These are phyloP conservation scores for Adelphocoris suturalis DNA, from an alignment of 2,888 invertebrate species.

Conservation along the genomic window DNA sequence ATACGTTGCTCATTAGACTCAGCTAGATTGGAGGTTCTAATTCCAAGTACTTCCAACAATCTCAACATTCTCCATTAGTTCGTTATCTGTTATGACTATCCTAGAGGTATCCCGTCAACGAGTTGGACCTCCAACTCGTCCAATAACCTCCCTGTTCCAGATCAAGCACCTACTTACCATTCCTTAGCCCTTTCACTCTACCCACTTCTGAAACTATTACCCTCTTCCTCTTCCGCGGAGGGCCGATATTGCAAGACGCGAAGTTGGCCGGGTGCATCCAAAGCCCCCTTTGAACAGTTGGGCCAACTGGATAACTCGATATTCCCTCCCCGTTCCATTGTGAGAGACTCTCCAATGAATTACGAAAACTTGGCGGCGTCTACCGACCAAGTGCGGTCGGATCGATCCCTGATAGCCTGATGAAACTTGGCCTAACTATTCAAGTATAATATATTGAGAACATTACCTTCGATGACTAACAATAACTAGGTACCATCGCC, in stretches of 20 bases:
- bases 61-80: no score
- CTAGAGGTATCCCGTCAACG: no score
- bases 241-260: background rate
- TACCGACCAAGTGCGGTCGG: slow-evolving; percentile 18
- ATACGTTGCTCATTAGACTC: no score
- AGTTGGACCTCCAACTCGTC: no score
- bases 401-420: background rate
- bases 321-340: slow-evolving; percentile 9
- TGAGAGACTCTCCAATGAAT: background rate
- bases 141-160: background rate
- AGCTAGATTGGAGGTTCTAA: no score
- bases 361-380: slow-evolving; percentile 10
- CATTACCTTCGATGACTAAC: no score
- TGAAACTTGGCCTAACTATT: background rate
- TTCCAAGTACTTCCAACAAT: no score
- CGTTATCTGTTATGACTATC: no score
- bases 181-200: background rate
- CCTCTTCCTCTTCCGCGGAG: background rate
- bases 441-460: background rate
- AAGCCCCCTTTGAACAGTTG: slow-evolving; percentile 18
- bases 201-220: slow-evolving; percentile 19
- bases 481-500: no score
- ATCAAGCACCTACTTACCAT: slow-evolving; percentile 25
- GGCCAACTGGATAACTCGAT: slow-evolving; percentile 25
- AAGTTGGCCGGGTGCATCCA: slow-evolving; percentile 17